Evolutionary conservation across 2,888 invertebrate genomes (phyloP).

Genomic region (Ephialtes manifestator): DNA sequence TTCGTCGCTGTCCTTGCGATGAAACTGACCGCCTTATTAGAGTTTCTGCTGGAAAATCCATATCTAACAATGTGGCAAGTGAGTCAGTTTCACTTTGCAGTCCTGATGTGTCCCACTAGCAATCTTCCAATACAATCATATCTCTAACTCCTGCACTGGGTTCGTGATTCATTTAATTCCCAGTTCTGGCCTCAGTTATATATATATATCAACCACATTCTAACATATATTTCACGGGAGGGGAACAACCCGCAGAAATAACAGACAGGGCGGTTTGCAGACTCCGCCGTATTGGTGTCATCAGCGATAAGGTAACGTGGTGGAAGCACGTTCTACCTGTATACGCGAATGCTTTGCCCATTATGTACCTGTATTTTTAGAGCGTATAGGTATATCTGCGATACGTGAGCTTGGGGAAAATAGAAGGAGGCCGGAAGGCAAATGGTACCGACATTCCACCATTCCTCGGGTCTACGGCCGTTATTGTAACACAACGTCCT

Average conservation of each 20-base stretch:
- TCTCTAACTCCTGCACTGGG: slow-evolving; percentile 2
- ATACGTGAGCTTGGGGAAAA: slow-evolving; percentile 14
- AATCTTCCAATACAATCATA: slow-evolving; percentile 33
- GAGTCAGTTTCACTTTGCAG: background rate
- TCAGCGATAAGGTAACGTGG: slow-evolving; percentile 63
- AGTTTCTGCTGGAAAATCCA: background rate
- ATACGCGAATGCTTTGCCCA: slow-evolving; percentile 15
- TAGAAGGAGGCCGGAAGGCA: background rate
- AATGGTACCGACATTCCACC: slow-evolving; percentile 9
- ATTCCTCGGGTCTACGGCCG: background rate
- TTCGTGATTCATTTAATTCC: slow-evolving; percentile 49
- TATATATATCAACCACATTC: background rate
- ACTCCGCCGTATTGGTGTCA: slow-evolving; percentile 64
- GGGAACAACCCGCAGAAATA: slow-evolving; percentile 46
- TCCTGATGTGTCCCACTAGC: slow-evolving; percentile 2
- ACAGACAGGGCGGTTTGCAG: slow-evolving; percentile 44
- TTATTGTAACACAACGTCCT: background rate
- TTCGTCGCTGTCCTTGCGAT: background rate
- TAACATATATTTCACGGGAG: slow-evolving; percentile 14
- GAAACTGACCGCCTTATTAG: slow-evolving; percentile 27
- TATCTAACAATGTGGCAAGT: slow-evolving; percentile 6
- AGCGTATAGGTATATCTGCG: background rate
- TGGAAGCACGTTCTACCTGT: slow-evolving; percentile 42
- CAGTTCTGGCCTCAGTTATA: slow-evolving; percentile 30
- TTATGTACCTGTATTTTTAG: background rate